These are phyloP conservation scores for Taeniopygia guttata DNA, from an alignment of 2,797 vertebrate species.

Conservation along the genomic window DNA sequence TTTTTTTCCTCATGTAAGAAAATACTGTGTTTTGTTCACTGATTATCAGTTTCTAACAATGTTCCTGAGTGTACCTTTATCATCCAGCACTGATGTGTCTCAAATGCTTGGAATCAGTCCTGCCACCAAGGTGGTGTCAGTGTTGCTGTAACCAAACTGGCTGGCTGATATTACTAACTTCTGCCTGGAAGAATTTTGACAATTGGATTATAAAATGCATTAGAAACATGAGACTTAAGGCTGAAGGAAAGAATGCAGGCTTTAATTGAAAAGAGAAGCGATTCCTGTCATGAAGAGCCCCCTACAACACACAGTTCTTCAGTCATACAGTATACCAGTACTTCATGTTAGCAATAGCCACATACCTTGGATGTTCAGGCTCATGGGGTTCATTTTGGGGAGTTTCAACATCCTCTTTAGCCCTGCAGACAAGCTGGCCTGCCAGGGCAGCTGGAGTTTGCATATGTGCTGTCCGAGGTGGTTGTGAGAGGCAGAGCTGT, in stretches of 20 bases:
- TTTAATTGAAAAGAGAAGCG: not conserved
- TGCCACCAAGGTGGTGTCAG: not conserved
- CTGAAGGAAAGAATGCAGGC: not conserved
- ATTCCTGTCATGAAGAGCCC: not conserved
- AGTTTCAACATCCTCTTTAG: not conserved
- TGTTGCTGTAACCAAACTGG: not conserved
- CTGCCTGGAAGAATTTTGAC: not conserved
- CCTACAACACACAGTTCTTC: not conserved
- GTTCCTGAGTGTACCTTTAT: not conserved
- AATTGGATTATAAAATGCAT: not conserved
- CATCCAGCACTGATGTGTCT: fast-evolving
- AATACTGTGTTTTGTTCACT: not conserved
- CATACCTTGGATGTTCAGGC: not conserved
- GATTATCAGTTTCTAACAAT: not conserved
- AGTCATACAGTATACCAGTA: not conserved
- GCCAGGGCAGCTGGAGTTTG: not conserved
- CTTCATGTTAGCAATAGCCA: not conserved
- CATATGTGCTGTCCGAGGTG: fast-evolving
- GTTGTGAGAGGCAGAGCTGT: not conserved
- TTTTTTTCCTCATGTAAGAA: not conserved
- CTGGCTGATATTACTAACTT: not conserved
- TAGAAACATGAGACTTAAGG: not conserved
- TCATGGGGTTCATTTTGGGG: not conserved
- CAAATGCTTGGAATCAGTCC: not conserved
- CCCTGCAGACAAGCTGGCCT: not conserved